phyloP scores from a whole-genome alignment of 2,797 vertebrate genomes.

The Chaenodraco wilsoni region DNA sequence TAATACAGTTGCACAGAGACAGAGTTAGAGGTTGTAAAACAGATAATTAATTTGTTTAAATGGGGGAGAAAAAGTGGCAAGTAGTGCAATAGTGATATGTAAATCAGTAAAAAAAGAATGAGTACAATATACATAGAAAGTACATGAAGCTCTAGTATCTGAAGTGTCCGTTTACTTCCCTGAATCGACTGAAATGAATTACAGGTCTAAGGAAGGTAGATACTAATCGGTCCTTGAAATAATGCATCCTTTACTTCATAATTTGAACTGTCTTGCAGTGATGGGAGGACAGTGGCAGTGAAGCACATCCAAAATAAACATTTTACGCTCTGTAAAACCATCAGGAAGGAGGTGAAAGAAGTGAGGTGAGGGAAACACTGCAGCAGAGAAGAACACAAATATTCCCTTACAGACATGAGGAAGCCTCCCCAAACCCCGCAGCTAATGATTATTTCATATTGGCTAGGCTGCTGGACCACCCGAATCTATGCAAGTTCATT shows the following conservation, averaged over 20 bases:
- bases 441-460: constrained; percentile 6
- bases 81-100: background rate
- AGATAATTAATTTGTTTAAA: constrained; percentile 4
- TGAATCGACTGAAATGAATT: background rate
- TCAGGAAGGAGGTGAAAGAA: constrained; percentile 86
- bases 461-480: constrained; percentile 83
- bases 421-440: background rate
- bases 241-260: background rate
- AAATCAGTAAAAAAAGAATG: background rate
- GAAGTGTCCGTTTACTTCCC: background rate
- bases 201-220: background rate
- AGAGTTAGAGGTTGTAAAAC: background rate
- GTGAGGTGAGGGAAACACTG: constrained; percentile 74
- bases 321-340: constrained; percentile 82
- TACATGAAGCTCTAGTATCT: background rate
- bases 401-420: background rate
- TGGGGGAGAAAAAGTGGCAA: background rate
- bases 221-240: background rate
- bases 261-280: constrained; percentile 65
- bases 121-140: background rate
- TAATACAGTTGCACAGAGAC: background rate
- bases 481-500: constrained; percentile 85
- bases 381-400: background rate
- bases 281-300: constrained; percentile 82
- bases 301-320: constrained; percentile 84